A percentile compares a stretch with the other conserved stretches of the same genome.
phyloP scores from a whole-genome alignment of 2,888 invertebrate species.

The Terebella lapidaria region DNA sequence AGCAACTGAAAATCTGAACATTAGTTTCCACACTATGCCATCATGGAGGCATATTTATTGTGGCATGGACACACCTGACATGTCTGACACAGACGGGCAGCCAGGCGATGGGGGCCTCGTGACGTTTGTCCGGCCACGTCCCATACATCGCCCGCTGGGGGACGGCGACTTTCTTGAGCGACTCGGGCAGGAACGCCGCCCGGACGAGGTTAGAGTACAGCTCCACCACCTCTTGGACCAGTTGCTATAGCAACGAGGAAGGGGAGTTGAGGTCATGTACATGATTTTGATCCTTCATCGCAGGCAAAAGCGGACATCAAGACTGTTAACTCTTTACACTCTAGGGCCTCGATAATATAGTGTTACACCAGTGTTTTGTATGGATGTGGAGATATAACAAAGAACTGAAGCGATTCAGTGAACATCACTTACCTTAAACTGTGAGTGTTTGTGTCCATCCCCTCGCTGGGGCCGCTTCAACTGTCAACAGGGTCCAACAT shows the following conservation, averaged over 20 bases:
- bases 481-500: neutral
- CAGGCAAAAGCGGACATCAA: no score
- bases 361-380: no score
- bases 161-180: constrained; percentile 55
- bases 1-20: no score
- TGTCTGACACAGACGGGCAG: constrained; percentile 75
- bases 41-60: no score
- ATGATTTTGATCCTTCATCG: no score
- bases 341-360: no score
- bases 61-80: constrained; percentile 61
- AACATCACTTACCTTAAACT: constrained; percentile 15
- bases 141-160: constrained; percentile 56
- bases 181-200: constrained; percentile 67
- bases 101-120: constrained; percentile 59
- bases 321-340: no score
- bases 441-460: constrained; percentile 12
- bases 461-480: neutral
- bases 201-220: constrained; percentile 71
- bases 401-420: no score
- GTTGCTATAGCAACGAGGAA: constrained; percentile 64
- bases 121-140: constrained; percentile 53
- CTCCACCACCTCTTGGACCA: constrained; percentile 73
- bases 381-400: no score
- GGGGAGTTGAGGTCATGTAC: no score
- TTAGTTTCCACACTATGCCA: no score